A percentile compares a stretch with the other conserved stretches of the same genome.
Conservation (phyloP, 2,797 vertebrate species). For the Antennarius maculatus region DNA sequence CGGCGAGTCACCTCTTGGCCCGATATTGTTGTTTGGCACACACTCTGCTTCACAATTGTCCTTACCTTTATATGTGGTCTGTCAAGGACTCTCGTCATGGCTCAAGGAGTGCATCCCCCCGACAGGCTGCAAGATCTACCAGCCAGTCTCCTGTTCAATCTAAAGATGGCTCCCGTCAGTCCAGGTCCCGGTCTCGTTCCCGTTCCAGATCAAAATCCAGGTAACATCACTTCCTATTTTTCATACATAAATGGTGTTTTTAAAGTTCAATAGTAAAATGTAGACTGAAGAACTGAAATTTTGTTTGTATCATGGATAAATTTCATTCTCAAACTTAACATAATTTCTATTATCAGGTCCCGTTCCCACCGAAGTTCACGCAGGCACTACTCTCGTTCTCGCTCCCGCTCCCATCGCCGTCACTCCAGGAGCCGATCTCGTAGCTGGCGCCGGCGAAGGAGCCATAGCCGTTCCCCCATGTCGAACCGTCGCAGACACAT, state of each 20-base stretch:
- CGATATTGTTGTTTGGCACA: constrained; percentile 55
- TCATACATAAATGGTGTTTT: neutral
- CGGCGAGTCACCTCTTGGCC: constrained; percentile 45
- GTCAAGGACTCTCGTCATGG: constrained; percentile 91
- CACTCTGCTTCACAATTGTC: constrained; percentile 58
- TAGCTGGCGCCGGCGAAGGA: constrained; percentile 87
- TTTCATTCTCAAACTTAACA: neutral
- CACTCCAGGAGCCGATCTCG: constrained; percentile 91
- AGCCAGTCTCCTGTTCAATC: constrained; percentile 88
- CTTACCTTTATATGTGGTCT: constrained; percentile 77
- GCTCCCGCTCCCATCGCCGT: constrained; percentile 90
- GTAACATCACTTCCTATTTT: constrained; percentile 32
- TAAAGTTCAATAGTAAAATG: neutral
- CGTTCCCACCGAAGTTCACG: constrained; percentile 94
- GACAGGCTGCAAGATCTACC: constrained; percentile 89
- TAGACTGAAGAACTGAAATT: neutral
- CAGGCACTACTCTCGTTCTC: constrained; percentile 90
- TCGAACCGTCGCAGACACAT: constrained; percentile 94
- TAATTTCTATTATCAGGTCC: constrained; percentile 78
- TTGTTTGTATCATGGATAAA: neutral
- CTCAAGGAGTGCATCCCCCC: constrained; percentile 92
- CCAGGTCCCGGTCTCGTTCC: constrained; percentile 87
- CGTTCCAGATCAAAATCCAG: constrained; percentile 88
- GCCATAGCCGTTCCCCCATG: constrained; percentile 97
- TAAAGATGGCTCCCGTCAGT: constrained; percentile 90